phyloP scores from a whole-genome alignment of 2,888 invertebrate genomes.

The Salticus scenicus region DNA sequence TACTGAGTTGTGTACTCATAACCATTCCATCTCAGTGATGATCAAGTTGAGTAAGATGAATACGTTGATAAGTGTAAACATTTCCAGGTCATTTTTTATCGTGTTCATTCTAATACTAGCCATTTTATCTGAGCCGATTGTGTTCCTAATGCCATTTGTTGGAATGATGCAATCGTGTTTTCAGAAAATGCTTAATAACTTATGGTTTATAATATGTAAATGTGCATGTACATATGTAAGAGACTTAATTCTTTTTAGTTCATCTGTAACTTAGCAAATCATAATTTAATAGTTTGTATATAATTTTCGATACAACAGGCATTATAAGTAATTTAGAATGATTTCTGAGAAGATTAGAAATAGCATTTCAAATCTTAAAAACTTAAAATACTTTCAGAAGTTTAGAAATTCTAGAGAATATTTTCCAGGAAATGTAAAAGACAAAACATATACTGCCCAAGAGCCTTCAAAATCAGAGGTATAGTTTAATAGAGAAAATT shows the following conservation, averaged over 20 bases:
- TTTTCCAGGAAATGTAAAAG: conserved; percentile 41
- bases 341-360: conserved; percentile 27
- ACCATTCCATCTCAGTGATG: no score
- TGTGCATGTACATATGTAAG: conserved; percentile 10
- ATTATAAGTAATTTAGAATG: conserved; percentile 25
- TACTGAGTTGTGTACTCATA: neutral
- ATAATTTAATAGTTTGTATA: conserved; percentile 25
- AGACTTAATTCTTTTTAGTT: conserved; percentile 23
- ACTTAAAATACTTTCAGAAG: conserved; percentile 25
- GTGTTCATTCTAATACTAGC: neutral
- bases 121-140: neutral
- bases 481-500: conserved; percentile 8
- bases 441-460: conserved; percentile 52
- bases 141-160: conserved; percentile 1
- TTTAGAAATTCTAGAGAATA: conserved; percentile 44
- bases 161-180: conserved; percentile 1
- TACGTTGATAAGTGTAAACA: neutral
- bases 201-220: neutral
- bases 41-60: neutral
- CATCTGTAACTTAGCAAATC: conserved; percentile 55
- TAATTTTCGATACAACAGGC: conserved; percentile 28
- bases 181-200: neutral
- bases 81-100: neutral
- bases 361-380: conserved; percentile 49
- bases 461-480: conserved; percentile 37